These are phyloP conservation scores for Gambusia holbrooki DNA, from an alignment of 2,113 vertebrate genomes.

Conservation along the genomic window DNA sequence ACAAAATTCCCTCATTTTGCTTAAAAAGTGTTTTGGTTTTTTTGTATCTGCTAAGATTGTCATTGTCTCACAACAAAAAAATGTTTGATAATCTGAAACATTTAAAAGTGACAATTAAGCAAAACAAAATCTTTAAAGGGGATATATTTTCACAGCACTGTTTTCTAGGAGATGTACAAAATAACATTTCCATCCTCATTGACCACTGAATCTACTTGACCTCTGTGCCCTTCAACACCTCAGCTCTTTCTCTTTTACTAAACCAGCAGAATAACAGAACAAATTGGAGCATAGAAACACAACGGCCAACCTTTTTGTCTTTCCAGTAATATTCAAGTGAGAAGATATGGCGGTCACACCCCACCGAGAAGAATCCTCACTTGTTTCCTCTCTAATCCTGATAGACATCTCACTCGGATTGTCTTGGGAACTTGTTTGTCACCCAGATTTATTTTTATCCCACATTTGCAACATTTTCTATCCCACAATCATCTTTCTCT, in stretches of 20 bases:
- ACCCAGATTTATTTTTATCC: slow-evolving; percentile 16
- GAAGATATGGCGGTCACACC: neutral
- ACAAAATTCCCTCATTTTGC: no score
- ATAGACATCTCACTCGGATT: slow-evolving; percentile 26
- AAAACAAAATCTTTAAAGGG: neutral
- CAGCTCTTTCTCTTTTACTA: slow-evolving; percentile 24
- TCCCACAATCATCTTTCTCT: neutral
- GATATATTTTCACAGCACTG: neutral
- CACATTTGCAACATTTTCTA: neutral
- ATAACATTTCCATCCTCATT: no score
- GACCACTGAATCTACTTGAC: no score
- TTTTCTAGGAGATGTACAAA: no score
- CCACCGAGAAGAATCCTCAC: neutral
- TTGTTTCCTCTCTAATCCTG: slow-evolving; percentile 38
- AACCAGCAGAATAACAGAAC: slow-evolving; percentile 10
- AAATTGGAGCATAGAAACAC: slow-evolving; percentile 26
- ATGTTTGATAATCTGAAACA: neutral
- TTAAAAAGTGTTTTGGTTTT: no score
- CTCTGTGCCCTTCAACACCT: neutral
- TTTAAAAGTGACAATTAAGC: neutral
- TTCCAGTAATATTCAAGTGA: slow-evolving; percentile 7
- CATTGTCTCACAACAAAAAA: neutral
- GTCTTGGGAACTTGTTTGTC: slow-evolving; percentile 8
- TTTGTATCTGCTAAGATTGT: neutral
- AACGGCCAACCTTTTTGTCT: neutral